A percentile compares a stretch with the other conserved stretches of the same genome.
Conservation (phyloP, 2,888 invertebrate genomes). For the Cryptus viduatorius region DNA sequence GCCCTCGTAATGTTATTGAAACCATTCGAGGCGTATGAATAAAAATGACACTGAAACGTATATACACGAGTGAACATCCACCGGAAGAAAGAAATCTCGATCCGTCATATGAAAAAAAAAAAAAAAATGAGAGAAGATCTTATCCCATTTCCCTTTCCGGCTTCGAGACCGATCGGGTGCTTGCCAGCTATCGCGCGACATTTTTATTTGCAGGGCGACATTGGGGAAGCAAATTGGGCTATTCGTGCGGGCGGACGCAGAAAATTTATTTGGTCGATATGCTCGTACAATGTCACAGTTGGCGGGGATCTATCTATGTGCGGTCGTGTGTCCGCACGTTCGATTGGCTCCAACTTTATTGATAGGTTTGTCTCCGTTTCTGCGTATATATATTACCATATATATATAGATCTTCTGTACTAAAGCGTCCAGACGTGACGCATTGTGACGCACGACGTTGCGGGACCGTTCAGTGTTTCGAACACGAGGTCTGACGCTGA, state of each 20-base stretch:
- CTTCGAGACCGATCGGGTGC: slow-evolving; percentile 34
- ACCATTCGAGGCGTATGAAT: not conserved
- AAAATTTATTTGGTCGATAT: slow-evolving; percentile 65
- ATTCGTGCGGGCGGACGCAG: slow-evolving; percentile 42
- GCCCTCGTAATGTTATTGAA: not conserved
- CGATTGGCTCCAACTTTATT: slow-evolving; percentile 56
- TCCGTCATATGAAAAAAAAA: slow-evolving; percentile 25
- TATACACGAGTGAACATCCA: slow-evolving; percentile 2
- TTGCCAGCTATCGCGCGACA: slow-evolving; percentile 35
- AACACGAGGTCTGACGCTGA: slow-evolving; percentile 16
- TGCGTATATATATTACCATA: not conserved
- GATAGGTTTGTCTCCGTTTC: slow-evolving; percentile 38
- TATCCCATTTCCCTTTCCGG: slow-evolving; percentile 44
- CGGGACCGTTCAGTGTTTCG: not conserved
- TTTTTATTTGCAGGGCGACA: slow-evolving; percentile 54
- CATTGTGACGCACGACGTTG: slow-evolving; percentile 9
- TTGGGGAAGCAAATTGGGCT: slow-evolving; percentile 59
- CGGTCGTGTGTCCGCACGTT: slow-evolving; percentile 51
- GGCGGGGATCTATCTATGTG: slow-evolving; percentile 38
- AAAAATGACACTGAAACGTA: not conserved
- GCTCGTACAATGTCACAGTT: slow-evolving; percentile 24
- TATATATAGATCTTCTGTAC: not conserved
- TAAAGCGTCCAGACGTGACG: not conserved
- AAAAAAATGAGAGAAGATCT: slow-evolving; percentile 22
- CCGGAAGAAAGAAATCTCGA: not conserved